Conservation (phyloP, 2,797 vertebrate genomes). For the Phrynocephalus guinanensis region DNA sequence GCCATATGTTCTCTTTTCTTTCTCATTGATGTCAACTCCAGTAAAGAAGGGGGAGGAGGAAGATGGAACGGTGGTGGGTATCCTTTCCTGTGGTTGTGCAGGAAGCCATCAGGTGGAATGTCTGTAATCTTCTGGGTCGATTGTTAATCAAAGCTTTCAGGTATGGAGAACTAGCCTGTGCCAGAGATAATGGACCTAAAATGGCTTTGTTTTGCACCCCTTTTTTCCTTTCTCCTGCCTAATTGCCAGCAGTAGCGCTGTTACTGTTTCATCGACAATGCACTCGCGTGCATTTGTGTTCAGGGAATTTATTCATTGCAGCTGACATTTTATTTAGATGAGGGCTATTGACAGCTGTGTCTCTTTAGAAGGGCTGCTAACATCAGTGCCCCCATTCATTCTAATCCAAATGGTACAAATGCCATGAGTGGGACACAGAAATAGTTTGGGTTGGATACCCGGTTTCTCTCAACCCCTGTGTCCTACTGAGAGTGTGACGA, state of each 20-base stretch:
- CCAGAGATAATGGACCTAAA: not conserved
- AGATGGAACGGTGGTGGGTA: not conserved
- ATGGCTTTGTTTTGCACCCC: not conserved
- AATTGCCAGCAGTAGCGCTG: not conserved
- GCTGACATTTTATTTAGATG: not conserved
- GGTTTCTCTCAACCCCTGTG: too few relatives aligned
- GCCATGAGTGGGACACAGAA: too few relatives aligned
- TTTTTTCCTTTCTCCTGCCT: not conserved
- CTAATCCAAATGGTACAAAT: too few relatives aligned
- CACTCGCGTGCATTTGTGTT: not conserved
- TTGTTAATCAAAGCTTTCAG: not conserved
- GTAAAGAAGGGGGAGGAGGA: not conserved
- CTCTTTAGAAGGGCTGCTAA: not conserved
- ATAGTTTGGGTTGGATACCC: too few relatives aligned
- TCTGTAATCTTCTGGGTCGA: conserved; percentile 5
- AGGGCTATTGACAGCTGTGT: not conserved
- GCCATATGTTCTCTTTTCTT: conserved; percentile 41
- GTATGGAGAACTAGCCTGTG: not conserved
- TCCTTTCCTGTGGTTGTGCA: conserved; percentile 5
- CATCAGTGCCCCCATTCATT: too few relatives aligned
- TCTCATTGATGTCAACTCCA: conserved; percentile 36
- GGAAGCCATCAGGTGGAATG: not conserved
- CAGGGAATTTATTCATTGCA: not conserved
- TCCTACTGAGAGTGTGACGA: too few relatives aligned
- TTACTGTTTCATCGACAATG: not conserved